phyloP scores from a whole-genome alignment of 2,113 vertebrate genomes.

The Orycteropus afer region DNA sequence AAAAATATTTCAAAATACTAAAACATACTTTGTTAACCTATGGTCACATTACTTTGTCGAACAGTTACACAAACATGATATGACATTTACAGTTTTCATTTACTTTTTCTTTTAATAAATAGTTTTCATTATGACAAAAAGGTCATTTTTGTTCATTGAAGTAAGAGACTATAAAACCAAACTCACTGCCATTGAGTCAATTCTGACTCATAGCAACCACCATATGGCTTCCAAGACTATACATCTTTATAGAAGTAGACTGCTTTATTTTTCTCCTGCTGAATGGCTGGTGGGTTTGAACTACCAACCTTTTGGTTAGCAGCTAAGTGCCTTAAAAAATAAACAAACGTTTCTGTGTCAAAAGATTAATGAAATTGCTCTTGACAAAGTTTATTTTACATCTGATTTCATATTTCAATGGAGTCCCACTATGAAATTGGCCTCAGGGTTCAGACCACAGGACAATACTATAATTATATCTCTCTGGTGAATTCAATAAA shows the following conservation, averaged over 20 bases:
- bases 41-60: neutral
- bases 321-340: no score
- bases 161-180: neutral
- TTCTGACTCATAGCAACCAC: no score
- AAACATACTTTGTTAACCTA: neutral
- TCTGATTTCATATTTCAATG: slow-evolving; percentile 4
- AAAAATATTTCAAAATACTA: neutral
- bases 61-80: neutral
- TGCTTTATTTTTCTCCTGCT: no score
- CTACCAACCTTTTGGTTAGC: no score
- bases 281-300: no score
- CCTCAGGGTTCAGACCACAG: neutral
- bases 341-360: neutral
- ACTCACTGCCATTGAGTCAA: no score
- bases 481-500: slow-evolving; percentile 3
- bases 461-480: neutral
- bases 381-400: neutral
- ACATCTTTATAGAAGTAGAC: no score
- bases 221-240: no score
- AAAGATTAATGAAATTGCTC: slow-evolving; percentile 41
- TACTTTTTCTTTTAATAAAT: neutral
- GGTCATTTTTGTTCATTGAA: slow-evolving; percentile 7
- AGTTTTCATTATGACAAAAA: slow-evolving; percentile 29
- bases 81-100: neutral
- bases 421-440: neutral